Conservation (phyloP, 2,888 invertebrate genomes). For the Synergus japonicus region DNA sequence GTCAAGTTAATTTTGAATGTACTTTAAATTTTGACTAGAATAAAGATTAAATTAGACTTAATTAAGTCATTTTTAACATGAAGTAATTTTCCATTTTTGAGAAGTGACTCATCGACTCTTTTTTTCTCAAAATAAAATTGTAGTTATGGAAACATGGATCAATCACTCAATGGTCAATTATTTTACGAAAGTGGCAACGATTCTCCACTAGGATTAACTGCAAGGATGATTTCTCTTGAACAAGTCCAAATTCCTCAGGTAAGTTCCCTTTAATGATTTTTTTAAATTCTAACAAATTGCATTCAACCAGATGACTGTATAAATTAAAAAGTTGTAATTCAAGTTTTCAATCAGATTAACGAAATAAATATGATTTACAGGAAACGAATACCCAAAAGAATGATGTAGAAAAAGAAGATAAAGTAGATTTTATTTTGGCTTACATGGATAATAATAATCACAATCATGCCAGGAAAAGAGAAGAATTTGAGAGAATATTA, state of each 20-base stretch:
- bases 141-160: slow-evolving; percentile 7
- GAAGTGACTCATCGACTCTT: slow-evolving; percentile 14
- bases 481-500: slow-evolving; percentile 76
- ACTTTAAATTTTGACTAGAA: not conserved
- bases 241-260: slow-evolving; percentile 16
- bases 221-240: slow-evolving; percentile 28
- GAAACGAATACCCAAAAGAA: slow-evolving; percentile 44
- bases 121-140: not conserved
- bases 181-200: slow-evolving; percentile 13
- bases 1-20: not conserved
- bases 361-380: not conserved
- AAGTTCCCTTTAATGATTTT: not conserved
- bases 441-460: slow-evolving; percentile 78
- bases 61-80: slow-evolving; percentile 1
- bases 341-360: not conserved
- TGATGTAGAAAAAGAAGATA: slow-evolving; percentile 65
- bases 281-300: too few relatives aligned
- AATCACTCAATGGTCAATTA: not conserved
- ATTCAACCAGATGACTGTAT: too few relatives aligned
- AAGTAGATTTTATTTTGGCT: slow-evolving; percentile 83
- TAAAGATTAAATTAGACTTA: not conserved
- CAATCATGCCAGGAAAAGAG: slow-evolving; percentile 69
- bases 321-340: too few relatives aligned
- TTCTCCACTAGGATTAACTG: slow-evolving; percentile 4
- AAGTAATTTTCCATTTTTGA: slow-evolving; percentile 21